A percentile compares a stretch with the other conserved stretches of the same genome.
Conservation (phyloP, 2,797 vertebrate species). For the Catostomus latipinnis region DNA sequence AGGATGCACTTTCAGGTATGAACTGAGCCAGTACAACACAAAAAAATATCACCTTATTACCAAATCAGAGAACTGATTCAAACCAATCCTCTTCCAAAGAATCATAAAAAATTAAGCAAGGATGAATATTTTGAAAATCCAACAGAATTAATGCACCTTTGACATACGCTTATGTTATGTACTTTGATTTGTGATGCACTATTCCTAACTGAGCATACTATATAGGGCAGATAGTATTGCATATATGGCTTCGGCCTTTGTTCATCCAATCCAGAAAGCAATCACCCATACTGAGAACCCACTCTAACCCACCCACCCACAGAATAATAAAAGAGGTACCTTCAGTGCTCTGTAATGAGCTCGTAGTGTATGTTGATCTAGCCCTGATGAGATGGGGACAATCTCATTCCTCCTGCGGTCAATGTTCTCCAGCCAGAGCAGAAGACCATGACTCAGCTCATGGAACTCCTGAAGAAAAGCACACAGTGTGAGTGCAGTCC, state of each 20-base stretch:
- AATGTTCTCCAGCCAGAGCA: conserved; percentile 97
- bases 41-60: too few relatives aligned
- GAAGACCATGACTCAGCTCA: conserved; percentile 93
- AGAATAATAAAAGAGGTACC: conserved; percentile 27
- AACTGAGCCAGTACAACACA: too few relatives aligned
- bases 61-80: too few relatives aligned
- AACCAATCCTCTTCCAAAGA: too few relatives aligned
- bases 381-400: conserved; percentile 83
- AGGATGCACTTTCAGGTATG: too few relatives aligned
- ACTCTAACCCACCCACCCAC: too few relatives aligned
- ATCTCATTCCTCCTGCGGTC: conserved; percentile 95
- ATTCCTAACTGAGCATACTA: too few relatives aligned
- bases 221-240: too few relatives aligned
- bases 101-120: too few relatives aligned
- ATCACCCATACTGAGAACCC: background rate
- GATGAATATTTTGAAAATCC: too few relatives aligned
- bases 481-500: conserved; percentile 1
- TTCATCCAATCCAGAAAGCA: background rate
- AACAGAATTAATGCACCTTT: background rate
- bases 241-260: background rate
- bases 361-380: conserved; percentile 80
- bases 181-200: too few relatives aligned
- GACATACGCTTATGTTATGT: background rate
- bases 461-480: conserved; percentile 88
- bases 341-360: conserved; percentile 77